Percentiles rank a stretch among this genome's conserved stretches.
Evolutionary conservation across 2,797 vertebrate genomes (phyloP).

Genomic region (Varecia variegata): DNA sequence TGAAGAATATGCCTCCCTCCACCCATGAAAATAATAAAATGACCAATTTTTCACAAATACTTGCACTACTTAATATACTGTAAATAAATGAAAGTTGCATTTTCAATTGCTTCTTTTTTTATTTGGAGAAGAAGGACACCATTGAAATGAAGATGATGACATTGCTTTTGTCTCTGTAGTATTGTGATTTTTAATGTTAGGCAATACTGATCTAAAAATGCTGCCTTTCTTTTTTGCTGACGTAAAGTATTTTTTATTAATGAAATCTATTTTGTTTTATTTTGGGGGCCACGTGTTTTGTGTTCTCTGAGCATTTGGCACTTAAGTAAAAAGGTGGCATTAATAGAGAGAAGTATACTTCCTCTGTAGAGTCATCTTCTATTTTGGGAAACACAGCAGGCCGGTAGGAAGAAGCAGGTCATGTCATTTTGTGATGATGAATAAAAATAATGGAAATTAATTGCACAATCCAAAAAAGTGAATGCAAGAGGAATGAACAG

Average conservation of each 20-base stretch:
- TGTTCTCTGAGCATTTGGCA: slow-evolving; percentile 5
- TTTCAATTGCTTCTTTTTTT: slow-evolving; percentile 31
- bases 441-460: slow-evolving; percentile 52
- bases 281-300: neutral
- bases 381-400: neutral
- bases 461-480: neutral
- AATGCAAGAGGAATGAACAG: slow-evolving; percentile 4
- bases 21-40: slow-evolving; percentile 2
- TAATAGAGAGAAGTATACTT: neutral
- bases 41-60: neutral
- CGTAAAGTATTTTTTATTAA: slow-evolving; percentile 3
- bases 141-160: neutral
- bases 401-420: slow-evolving; percentile 7
- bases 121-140: neutral
- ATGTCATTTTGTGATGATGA: slow-evolving; percentile 38
- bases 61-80: neutral
- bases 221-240: neutral
- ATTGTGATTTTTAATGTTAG: neutral
- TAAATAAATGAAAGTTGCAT: neutral
- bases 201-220: neutral
- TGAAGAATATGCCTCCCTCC: neutral
- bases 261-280: neutral
- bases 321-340: neutral
- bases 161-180: neutral
- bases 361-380: neutral